Evolutionary conservation across 2,888 invertebrate species (phyloP).

Genomic region (Entomobrya proxima): DNA sequence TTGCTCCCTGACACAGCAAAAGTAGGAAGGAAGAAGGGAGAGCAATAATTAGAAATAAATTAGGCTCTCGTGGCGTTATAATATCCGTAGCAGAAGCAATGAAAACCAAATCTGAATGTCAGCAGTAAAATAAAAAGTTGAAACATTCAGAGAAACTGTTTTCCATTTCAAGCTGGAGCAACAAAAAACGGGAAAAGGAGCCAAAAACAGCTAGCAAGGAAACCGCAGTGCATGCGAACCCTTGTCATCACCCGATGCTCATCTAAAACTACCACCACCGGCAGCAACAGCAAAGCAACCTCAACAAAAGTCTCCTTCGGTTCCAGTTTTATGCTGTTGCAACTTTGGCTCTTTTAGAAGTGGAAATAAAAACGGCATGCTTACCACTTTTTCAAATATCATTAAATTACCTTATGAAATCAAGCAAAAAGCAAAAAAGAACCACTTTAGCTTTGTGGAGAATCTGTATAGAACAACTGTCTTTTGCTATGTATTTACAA

Average conservation of each 20-base stretch:
- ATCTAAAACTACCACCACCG: neutral
- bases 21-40: slow-evolving; percentile 3
- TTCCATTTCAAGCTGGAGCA: too few relatives aligned
- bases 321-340: neutral
- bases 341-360: neutral
- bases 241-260: neutral
- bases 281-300: neutral
- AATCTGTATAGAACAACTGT: too few relatives aligned
- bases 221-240: neutral
- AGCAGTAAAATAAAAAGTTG: neutral
- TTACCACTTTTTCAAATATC: neutral
- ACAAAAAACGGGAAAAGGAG: too few relatives aligned
- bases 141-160: too few relatives aligned
- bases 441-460: too few relatives aligned
- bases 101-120: slow-evolving; percentile 52
- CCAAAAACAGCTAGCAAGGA: too few relatives aligned
- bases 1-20: neutral
- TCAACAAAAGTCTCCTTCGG: slow-evolving; percentile 10
- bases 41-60: slow-evolving; percentile 63
- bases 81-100: slow-evolving; percentile 17
- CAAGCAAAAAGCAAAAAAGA: slow-evolving; percentile 8
- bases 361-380: neutral
- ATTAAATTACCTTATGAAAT: slow-evolving; percentile 40
- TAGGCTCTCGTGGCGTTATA: slow-evolving; percentile 55
- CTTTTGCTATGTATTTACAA: too few relatives aligned